phyloP scores from a whole-genome alignment of 2,113 vertebrate species.

The Bos indicus region DNA sequence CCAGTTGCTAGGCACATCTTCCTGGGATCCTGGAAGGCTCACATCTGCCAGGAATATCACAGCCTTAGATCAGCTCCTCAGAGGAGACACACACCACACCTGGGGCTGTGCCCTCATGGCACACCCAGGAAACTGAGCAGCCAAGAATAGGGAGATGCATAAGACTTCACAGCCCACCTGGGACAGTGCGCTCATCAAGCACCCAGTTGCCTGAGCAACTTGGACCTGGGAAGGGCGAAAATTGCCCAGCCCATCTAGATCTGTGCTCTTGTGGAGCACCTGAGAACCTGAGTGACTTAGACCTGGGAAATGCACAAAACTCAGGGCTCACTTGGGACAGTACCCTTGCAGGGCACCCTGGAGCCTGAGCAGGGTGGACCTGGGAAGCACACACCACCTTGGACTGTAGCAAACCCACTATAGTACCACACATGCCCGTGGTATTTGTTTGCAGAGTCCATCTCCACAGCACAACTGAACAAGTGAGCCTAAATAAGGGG shows the following conservation, averaged over 20 bases:
- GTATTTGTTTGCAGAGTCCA: neutral
- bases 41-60: neutral
- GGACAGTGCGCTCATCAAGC: neutral
- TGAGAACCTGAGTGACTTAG: neutral
- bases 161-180: neutral
- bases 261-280: neutral
- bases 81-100: neutral
- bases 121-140: neutral
- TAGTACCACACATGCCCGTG: rapidly evolving
- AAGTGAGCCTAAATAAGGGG: neutral
- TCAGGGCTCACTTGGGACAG: neutral
- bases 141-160: neutral
- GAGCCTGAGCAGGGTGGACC: neutral
- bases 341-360: neutral
- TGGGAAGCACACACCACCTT: neutral
- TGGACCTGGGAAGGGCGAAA: neutral
- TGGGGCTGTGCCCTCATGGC: neutral
- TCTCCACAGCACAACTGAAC: neutral
- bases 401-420: neutral
- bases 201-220: neutral
- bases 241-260: neutral
- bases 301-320: neutral
- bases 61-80: neutral
- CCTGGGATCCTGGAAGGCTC: neutral
- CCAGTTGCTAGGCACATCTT: neutral